Conservation (phyloP, 2,797 vertebrate genomes). For the Onychomys arenicola region DNA sequence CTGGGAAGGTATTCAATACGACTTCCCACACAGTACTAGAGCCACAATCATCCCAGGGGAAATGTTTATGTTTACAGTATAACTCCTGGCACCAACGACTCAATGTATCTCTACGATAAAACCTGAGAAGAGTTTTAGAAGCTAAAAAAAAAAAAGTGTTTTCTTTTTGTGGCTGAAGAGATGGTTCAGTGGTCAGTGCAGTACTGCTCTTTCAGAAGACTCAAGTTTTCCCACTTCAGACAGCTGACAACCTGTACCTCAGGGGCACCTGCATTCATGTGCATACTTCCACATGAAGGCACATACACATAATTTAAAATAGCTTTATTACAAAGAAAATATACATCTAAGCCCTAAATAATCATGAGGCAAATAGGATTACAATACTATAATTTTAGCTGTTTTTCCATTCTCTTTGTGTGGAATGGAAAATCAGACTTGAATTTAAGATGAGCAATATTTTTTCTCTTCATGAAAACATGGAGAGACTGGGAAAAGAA, state of each 20-base stretch:
- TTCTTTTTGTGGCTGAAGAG: not conserved
- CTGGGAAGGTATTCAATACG: not conserved
- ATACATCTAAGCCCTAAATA: conserved; percentile 32
- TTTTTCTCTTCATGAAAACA: conserved; percentile 27
- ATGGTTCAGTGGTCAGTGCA: not conserved
- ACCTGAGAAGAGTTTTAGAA: conserved; percentile 45
- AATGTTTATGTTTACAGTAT: not conserved
- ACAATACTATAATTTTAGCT: conserved; percentile 62
- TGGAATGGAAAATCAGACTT: not conserved
- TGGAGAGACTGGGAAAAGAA: not conserved
- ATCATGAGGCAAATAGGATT: conserved; percentile 41
- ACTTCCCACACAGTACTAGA: conserved; percentile 32
- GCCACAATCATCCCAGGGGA: not conserved
- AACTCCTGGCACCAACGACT: not conserved
- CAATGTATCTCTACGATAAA: not conserved
- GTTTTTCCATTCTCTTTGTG: not conserved
- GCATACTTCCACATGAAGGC: not conserved
- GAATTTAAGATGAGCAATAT: not conserved
- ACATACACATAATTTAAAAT: not conserved
- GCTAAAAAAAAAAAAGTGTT: not conserved
- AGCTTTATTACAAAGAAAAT: conserved; percentile 42
- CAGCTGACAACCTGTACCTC: not conserved
- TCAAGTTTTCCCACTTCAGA: not conserved
- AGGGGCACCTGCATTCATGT: not conserved
- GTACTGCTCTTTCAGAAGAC: not conserved